Percentiles rank a stretch among this genome's conserved stretches.
These are phyloP conservation scores for Plusia festucae DNA, from an alignment of 2,888 invertebrate genomes.

Conservation along the genomic window DNA sequence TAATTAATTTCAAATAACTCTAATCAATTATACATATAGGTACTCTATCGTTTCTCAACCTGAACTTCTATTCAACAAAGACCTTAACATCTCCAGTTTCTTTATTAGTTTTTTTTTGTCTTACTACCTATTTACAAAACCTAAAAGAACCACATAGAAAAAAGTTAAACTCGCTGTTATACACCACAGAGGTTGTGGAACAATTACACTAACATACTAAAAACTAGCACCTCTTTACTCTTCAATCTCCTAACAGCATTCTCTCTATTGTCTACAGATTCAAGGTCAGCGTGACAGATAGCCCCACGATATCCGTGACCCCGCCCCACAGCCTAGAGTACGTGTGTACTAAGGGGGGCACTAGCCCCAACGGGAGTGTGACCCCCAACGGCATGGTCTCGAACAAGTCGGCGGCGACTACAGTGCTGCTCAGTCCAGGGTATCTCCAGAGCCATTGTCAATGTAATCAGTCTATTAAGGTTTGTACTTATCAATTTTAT, in stretches of 20 bases:
- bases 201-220: not conserved
- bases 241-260: not conserved
- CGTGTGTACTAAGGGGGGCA: constrained; percentile 78
- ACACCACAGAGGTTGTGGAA: too few relatives aligned
- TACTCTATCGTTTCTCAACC: too few relatives aligned
- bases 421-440: constrained; percentile 83
- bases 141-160: too few relatives aligned
- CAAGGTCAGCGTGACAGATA: constrained; percentile 82
- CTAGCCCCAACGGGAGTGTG: constrained; percentile 82
- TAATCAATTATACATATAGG: too few relatives aligned
- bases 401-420: constrained; percentile 79
- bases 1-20: too few relatives aligned
- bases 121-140: too few relatives aligned
- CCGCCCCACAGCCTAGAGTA: constrained; percentile 85
- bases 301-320: constrained; percentile 84
- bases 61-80: too few relatives aligned
- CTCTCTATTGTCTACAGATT: constrained; percentile 67
- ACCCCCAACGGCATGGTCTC: constrained; percentile 84
- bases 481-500: constrained; percentile 59
- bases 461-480: constrained; percentile 85
- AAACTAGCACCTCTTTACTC: not conserved
- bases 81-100: too few relatives aligned
- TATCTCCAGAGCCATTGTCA: constrained; percentile 85
- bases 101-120: too few relatives aligned
- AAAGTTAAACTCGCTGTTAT: too few relatives aligned